phyloP scores from a whole-genome alignment of 2,888 invertebrate genomes.

The Neoitamus cyanurus region DNA sequence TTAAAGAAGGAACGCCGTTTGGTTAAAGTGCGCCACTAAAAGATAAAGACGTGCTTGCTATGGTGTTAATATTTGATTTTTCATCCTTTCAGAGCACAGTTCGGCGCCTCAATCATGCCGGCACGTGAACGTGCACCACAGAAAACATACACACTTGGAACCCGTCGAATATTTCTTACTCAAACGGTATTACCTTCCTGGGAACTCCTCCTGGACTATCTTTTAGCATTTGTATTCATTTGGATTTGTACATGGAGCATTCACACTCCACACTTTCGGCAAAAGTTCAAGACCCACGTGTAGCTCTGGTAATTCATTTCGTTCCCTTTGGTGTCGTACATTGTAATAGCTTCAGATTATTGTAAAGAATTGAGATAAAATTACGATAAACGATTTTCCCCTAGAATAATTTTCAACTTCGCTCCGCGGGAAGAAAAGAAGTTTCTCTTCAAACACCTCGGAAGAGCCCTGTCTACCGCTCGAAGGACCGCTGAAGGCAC shows the following conservation, averaged over 20 bases:
- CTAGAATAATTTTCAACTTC: slow-evolving; percentile 35
- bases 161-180: slow-evolving; percentile 14
- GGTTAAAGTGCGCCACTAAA: not conserved
- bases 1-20: not conserved
- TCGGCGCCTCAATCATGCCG: not conserved
- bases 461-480: not conserved
- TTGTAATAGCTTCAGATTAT: slow-evolving; percentile 44
- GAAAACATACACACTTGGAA: not conserved
- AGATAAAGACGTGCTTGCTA: not conserved
- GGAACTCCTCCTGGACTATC: slow-evolving; percentile 13
- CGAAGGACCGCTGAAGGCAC: not conserved
- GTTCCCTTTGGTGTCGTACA: slow-evolving; percentile 38
- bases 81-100: not conserved
- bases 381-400: slow-evolving; percentile 42
- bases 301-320: slow-evolving; percentile 41
- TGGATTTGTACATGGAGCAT: slow-evolving; percentile 37
- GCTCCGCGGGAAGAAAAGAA: not conserved
- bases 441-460: not conserved
- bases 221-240: slow-evolving; percentile 41
- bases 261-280: slow-evolving; percentile 22
- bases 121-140: not conserved
- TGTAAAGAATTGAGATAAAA: slow-evolving; percentile 44
- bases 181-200: slow-evolving; percentile 17
- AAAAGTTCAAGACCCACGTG: slow-evolving; percentile 30
- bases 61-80: not conserved